Evolutionary conservation across 2,888 invertebrate species (phyloP).

Genomic region (Epinotia nisella): DNA sequence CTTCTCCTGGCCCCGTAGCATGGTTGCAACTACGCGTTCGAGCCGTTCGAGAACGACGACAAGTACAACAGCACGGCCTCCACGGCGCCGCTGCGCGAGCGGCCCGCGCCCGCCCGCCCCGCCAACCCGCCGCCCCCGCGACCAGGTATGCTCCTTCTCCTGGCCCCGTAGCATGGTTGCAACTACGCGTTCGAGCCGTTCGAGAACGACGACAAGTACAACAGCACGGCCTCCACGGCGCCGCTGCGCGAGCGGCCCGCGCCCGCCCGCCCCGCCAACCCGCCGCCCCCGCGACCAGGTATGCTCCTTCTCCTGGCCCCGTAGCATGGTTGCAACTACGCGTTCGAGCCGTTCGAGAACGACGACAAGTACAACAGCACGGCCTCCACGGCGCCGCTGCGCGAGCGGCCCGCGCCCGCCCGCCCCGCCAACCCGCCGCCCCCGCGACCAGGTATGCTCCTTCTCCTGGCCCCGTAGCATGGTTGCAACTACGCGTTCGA

Average conservation of each 20-base stretch:
- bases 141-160: too few relatives aligned
- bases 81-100: constrained; percentile 55
- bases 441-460: constrained; percentile 53
- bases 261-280: constrained; percentile 59
- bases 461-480: too few relatives aligned
- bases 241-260: constrained; percentile 50
- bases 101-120: constrained; percentile 54
- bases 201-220: constrained; percentile 90
- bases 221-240: constrained; percentile 65
- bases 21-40: too few relatives aligned
- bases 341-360: constrained; percentile 94
- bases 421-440: constrained; percentile 63
- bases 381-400: constrained; percentile 61
- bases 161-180: too few relatives aligned
- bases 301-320: too few relatives aligned
- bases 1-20: too few relatives aligned
- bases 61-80: constrained; percentile 79
- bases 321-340: too few relatives aligned
- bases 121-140: constrained; percentile 61
- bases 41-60: constrained; percentile 93
- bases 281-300: constrained; percentile 57
- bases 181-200: constrained; percentile 95
- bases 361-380: constrained; percentile 87
- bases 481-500: too few relatives aligned
- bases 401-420: constrained; percentile 48